Conservation (phyloP, 2,797 vertebrate genomes). For the Nyctalus aviator region DNA sequence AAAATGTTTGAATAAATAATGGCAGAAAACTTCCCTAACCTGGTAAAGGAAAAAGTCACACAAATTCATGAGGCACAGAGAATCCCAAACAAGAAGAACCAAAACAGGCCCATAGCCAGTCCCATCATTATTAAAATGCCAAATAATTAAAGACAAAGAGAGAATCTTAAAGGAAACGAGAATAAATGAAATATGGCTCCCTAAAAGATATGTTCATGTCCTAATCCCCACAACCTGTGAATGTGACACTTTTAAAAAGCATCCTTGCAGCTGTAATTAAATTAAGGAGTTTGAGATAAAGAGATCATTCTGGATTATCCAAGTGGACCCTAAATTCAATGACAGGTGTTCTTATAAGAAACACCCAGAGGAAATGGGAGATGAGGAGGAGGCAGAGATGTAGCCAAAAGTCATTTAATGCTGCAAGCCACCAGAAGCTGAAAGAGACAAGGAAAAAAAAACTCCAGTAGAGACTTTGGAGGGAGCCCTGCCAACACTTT, state of each 20-base stretch:
- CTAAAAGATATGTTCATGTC: background rate
- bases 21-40: too few relatives aligned
- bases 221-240: background rate
- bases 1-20: too few relatives aligned
- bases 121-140: too few relatives aligned
- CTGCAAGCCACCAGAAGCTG: background rate
- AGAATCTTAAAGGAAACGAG: too few relatives aligned
- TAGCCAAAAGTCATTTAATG: slow-evolving; percentile 15
- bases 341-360: background rate
- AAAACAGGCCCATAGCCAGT: too few relatives aligned
- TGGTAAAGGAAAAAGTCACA: too few relatives aligned
- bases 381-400: background rate
- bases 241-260: background rate
- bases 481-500: background rate
- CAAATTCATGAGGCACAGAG: too few relatives aligned
- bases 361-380: background rate
- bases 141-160: too few relatives aligned
- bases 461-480: background rate
- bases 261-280: background rate
- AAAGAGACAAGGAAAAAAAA: background rate
- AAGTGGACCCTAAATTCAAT: background rate
- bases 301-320: background rate
- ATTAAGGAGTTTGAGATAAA: slow-evolving; percentile 24
- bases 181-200: background rate
- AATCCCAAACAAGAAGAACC: too few relatives aligned